Percentiles rank a stretch among this genome's conserved stretches.
phyloP scores from a whole-genome alignment of 2,888 invertebrate genomes.

The Tachina grossa region DNA sequence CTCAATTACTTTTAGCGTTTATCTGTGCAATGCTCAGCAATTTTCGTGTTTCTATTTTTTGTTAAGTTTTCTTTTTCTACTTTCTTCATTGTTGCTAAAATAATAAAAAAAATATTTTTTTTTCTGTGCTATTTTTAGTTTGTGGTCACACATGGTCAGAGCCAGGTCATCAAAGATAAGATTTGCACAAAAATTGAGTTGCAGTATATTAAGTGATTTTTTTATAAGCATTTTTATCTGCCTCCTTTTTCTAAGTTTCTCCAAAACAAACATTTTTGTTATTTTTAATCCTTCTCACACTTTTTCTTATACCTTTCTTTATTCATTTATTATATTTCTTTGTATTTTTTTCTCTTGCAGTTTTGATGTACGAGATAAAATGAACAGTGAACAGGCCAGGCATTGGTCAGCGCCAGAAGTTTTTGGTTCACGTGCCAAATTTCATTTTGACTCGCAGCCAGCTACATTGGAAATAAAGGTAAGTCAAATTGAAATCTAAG shows the following conservation, averaged over 20 bases:
- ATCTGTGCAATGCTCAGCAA: slow-evolving; percentile 66
- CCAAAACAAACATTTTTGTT: background rate
- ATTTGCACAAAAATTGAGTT: background rate
- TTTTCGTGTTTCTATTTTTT: slow-evolving; percentile 35
- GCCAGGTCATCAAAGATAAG: slow-evolving; percentile 44
- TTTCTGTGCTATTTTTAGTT: background rate
- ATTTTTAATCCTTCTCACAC: slow-evolving; percentile 21
- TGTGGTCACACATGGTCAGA: background rate
- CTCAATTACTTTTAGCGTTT: slow-evolving; percentile 64
- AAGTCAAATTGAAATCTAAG: slow-evolving; percentile 60
- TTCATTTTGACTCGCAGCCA: slow-evolving; percentile 90
- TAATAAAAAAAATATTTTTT: slow-evolving; percentile 43
- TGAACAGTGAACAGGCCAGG: slow-evolving; percentile 88
- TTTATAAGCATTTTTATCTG: background rate
- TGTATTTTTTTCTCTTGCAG: slow-evolving; percentile 83
- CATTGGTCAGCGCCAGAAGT: slow-evolving; percentile 94
- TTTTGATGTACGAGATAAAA: slow-evolving; percentile 93
- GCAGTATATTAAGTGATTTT: slow-evolving; percentile 16
- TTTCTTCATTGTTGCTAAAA: slow-evolving; percentile 15
- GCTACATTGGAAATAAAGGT: slow-evolving; percentile 90
- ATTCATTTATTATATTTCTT: slow-evolving; percentile 1
- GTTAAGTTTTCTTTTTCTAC: background rate
- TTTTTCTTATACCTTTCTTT: slow-evolving; percentile 40
- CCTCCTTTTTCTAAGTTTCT: background rate
- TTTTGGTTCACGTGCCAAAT: slow-evolving; percentile 93